Percentiles rank a stretch among this genome's conserved stretches.
Evolutionary conservation across 2,797 vertebrate genomes (phyloP).

Genomic region (Myotis planiceps): DNA sequence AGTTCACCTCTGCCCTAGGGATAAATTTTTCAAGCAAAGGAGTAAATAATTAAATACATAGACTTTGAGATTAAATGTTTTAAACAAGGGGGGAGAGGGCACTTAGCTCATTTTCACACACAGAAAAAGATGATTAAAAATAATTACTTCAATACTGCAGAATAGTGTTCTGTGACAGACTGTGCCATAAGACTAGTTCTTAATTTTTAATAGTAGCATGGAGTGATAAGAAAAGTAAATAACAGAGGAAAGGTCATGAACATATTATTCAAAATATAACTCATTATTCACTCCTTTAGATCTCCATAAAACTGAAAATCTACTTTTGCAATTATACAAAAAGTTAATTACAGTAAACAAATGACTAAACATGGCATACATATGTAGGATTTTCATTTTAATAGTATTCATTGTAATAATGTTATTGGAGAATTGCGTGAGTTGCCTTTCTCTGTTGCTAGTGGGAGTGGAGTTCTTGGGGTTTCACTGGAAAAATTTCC

Average conservation of each 20-base stretch:
- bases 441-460: too few relatives aligned
- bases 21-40: neutral
- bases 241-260: neutral
- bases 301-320: neutral
- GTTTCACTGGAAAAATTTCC: too few relatives aligned
- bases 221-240: neutral
- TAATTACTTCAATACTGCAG: neutral
- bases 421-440: neutral
- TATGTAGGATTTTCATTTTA: neutral
- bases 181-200: neutral
- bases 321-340: neutral
- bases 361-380: neutral
- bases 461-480: too few relatives aligned
- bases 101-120: neutral
- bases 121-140: neutral
- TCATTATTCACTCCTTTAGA: neutral
- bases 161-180: neutral
- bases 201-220: slow-evolving; percentile 7
- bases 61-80: neutral
- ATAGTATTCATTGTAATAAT: neutral
- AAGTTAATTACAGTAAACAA: neutral
- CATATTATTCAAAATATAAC: neutral
- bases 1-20: neutral
- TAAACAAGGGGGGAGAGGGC: neutral
- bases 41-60: slow-evolving; percentile 4